These are phyloP conservation scores for Drosophila pseudoananassae DNA, from an alignment of 1,140 invertebrate genomes.

Conservation along the genomic window DNA sequence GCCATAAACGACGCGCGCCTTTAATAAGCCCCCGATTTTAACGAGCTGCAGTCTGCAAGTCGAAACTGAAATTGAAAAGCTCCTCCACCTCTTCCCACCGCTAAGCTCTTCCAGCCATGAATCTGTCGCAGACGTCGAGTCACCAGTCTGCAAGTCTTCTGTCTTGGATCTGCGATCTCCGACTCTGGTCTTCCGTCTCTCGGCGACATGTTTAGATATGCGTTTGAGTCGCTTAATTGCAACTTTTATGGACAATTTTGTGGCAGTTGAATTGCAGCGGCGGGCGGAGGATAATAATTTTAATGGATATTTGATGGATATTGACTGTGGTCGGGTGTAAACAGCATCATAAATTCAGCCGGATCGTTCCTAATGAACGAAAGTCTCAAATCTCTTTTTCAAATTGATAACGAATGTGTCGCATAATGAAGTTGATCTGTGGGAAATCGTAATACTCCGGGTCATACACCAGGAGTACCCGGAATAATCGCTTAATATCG, in stretches of 20 bases:
- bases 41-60: conserved; percentile 61
- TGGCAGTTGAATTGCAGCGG: conserved; percentile 16
- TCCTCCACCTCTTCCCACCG: not conserved
- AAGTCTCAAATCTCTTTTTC: conserved; percentile 19
- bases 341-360: conserved; percentile 60
- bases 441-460: conserved; percentile 12
- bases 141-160: conserved; percentile 29
- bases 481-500: conserved; percentile 50
- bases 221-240: conserved; percentile 75
- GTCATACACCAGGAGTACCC: conserved; percentile 16
- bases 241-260: conserved; percentile 75
- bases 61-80: conserved; percentile 60
- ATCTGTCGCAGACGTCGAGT: conserved; percentile 74
- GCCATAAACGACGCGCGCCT: conserved; percentile 79
- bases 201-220: conserved; percentile 67
- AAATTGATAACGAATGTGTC: conserved; percentile 29
- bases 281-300: conserved; percentile 48
- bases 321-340: conserved; percentile 58
- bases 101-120: conserved; percentile 27
- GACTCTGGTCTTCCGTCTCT: conserved; percentile 7
- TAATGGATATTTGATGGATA: conserved; percentile 73
- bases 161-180: conserved; percentile 32
- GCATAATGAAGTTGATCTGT: conserved; percentile 27
- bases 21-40: conserved; percentile 75
- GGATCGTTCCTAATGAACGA: conserved; percentile 56